Evolutionary conservation across 2,888 invertebrate genomes (phyloP).

Genomic region (Leptopterna dolabrata): DNA sequence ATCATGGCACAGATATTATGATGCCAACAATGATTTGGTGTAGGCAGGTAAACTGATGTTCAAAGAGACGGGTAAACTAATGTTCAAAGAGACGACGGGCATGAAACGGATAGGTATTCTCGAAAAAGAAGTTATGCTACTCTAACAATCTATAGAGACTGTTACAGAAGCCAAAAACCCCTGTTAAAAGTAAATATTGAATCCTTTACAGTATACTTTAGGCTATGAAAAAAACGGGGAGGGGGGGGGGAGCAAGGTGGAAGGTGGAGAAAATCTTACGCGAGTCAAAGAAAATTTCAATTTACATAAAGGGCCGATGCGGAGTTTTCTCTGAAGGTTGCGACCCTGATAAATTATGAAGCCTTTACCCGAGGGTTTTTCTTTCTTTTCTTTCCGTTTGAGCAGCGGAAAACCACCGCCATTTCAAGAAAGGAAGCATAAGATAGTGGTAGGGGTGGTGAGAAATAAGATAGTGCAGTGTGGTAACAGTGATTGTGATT

Average conservation of each 20-base stretch:
- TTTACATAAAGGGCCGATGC: neutral
- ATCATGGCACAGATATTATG: too few relatives aligned
- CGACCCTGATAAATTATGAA: conserved; percentile 13
- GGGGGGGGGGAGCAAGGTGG: neutral
- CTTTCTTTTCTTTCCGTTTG: neutral
- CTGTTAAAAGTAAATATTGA: neutral
- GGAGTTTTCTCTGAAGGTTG: conserved; percentile 1
- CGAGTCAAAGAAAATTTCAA: neutral
- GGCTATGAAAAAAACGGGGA: neutral
- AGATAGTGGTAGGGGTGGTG: neutral
- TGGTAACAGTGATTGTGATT: neutral
- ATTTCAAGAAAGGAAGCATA: neutral
- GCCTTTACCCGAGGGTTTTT: neutral
- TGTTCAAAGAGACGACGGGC: too few relatives aligned
- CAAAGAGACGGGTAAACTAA: too few relatives aligned
- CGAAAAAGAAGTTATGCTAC: too few relatives aligned
- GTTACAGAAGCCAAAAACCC: too few relatives aligned
- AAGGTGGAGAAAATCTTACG: neutral
- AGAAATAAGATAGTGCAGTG: neutral
- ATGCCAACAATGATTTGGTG: too few relatives aligned
- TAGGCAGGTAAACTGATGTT: too few relatives aligned
- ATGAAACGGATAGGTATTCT: too few relatives aligned
- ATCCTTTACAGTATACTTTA: neutral
- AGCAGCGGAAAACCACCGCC: neutral
- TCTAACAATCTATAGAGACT: too few relatives aligned